Evolutionary conservation across 1,140 invertebrate species (phyloP), one percentile per base, ranked within the genome.

Genomic region (Octopus sinensis): DNA sequence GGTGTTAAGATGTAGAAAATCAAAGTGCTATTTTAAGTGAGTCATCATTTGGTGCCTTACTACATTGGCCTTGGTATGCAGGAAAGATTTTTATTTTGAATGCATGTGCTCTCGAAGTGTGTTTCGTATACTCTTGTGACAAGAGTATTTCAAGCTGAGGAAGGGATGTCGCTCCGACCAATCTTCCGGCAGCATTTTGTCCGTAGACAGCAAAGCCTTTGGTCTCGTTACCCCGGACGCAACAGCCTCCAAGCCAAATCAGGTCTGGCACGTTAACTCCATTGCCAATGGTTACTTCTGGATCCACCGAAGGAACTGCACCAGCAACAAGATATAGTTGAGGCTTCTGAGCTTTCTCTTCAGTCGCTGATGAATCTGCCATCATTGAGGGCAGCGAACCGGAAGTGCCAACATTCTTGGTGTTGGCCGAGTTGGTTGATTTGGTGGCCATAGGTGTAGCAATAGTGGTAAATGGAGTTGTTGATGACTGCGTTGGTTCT

Each of bases 211-310:
- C 82, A 80, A 85, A 87, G 23, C 85, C 85, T 62, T 80, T 56
- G 54, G 83, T 81, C 53, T 84, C 79, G 17, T 79, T 82, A 6
- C 82, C 84, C 23, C 82, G 82, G 12, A 87, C 83, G 81, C 87
- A 88, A 77, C 87, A 88, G 30, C 82, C 86, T 17, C 85, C 85
- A 82, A 86, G 81, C 87, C 87, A 88, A 68, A 88, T 84, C 56
- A 87, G 78, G 68, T 83, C 84, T 23, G 87, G 87, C n/a, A 88
- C 85, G 75, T 84, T 85, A 51, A 88, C 84, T 23, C 84, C 84
- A 80, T 86, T 86, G 10, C 86, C 86, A 12, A 86, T 83, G 10
- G 81, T 84, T 75, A 84, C 81, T 53, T 83, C 75, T 6, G 84
- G 85, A 68, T 85, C 83, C 6, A 79, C 79, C 7, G 84, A 81